Evolutionary conservation across 2,113 vertebrate species (phyloP).

Genomic region (Hypanus sabinus): DNA sequence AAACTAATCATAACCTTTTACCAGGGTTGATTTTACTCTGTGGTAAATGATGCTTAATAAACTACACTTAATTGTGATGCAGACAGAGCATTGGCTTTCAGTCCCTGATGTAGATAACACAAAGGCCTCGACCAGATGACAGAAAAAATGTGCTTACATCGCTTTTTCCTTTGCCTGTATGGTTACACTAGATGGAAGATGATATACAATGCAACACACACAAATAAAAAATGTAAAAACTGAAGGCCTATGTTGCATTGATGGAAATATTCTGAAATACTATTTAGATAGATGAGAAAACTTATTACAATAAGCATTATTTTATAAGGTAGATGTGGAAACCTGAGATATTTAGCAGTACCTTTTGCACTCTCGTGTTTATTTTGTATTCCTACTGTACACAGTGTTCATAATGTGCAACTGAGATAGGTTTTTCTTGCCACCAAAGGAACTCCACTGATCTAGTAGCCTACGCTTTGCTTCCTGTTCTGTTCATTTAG

Average conservation of each 20-base stretch:
- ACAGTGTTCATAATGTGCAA: neutral
- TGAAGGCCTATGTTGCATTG: neutral
- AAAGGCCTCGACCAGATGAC: neutral
- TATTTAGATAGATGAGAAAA: neutral
- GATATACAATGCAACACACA: neutral
- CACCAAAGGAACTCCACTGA: neutral
- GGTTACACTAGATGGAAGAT: neutral
- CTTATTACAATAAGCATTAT: neutral
- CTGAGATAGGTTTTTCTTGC: neutral
- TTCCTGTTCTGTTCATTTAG: neutral
- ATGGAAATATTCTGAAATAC: neutral
- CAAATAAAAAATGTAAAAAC: neutral
- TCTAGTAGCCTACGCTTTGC: neutral
- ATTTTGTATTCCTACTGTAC: neutral
- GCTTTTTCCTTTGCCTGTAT: neutral
- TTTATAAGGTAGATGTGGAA: neutral
- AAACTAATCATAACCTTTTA: neutral
- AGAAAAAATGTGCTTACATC: neutral
- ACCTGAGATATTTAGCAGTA: neutral
- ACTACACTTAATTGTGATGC: neutral
- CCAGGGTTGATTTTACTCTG: neutral
- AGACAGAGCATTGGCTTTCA: neutral
- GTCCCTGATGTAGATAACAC: neutral
- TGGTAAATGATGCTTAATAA: neutral
- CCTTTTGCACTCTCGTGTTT: too few relatives aligned